Evolutionary conservation across 2,888 invertebrate genomes (phyloP), one percentile per base, ranked within the genome.

Genomic region (Acronicta alni): DNA sequence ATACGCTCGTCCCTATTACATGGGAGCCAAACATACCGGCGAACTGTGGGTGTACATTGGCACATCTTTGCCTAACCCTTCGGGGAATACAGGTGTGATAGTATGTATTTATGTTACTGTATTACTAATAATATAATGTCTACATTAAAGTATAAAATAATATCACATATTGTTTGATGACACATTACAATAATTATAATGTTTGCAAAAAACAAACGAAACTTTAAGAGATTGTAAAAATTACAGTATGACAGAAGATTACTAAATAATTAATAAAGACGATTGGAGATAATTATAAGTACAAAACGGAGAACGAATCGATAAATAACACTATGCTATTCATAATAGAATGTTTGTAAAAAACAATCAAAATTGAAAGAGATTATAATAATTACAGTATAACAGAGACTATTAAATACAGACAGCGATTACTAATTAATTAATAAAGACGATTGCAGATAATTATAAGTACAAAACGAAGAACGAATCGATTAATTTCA

Each of bases 81-180:
- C n/a, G n/a, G n/a, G n/a, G n/a, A n/a, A n/a, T n/a, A n/a, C n/a
- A n/a, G n/a, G n/a, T n/a, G n/a, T n/a, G n/a, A n/a, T n/a, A n/a
- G n/a, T n/a, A 5, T 26, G 26, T 8, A 9, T 26, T 26, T 7
- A 12, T 30, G 26, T 30, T 38, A 62, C 30, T 47, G 12, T 35
- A 39, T 20, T 7, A 15, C 8, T 20, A 48, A n/a, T 32, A 59
- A 37, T 61, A 43, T 5, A 4, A 18, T 17, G 30, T 18, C 6
- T 23, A 14, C 16, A 23, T 26, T 47, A 54, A 54, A 20, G 64
- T 53, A 12, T 46, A 63, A 59, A 16, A 37, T 70, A 75, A 79
- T 79, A 78, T 76, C 77, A 78, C 79, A 71, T 60, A 59, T 30
- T 30, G 12, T 12, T 0, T 12, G 58, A 57, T 66, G 26, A 41